Conservation (phyloP, 2,113 vertebrate species). For the Plestiodon gilberti region DNA sequence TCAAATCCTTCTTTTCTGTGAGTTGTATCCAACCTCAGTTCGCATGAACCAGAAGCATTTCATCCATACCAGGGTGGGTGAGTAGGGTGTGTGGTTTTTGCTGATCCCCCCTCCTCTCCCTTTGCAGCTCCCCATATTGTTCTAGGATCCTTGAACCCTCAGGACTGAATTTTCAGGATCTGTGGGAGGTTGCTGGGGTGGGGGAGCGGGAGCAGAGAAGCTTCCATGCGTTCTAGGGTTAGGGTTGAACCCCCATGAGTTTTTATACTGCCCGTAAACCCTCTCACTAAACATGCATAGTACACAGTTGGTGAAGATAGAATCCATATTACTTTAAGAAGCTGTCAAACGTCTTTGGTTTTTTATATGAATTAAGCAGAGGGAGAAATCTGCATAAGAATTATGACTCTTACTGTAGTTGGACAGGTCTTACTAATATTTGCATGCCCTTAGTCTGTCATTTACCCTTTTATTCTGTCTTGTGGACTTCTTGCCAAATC, state of each 20-base stretch:
- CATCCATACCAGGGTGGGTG: no score
- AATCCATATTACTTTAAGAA: neutral
- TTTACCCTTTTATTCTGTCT: neutral
- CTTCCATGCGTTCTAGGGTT: no score
- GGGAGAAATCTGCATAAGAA: neutral
- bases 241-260: no score
- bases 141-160: no score
- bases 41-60: no score
- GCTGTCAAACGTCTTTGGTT: neutral
- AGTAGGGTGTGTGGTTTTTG: no score
- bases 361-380: neutral
- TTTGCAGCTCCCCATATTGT: no score
- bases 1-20: neutral
- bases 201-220: no score
- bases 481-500: conserved; percentile 9
- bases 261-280: neutral
- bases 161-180: no score
- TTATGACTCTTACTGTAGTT: neutral
- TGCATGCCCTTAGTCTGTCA: neutral
- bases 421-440: neutral
- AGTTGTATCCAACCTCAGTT: no score
- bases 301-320: neutral
- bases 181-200: no score
- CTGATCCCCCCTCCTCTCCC: no score
- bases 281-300: neutral